Evolutionary conservation across 2,113 vertebrate species (phyloP).

Genomic region (Strix aluco): DNA sequence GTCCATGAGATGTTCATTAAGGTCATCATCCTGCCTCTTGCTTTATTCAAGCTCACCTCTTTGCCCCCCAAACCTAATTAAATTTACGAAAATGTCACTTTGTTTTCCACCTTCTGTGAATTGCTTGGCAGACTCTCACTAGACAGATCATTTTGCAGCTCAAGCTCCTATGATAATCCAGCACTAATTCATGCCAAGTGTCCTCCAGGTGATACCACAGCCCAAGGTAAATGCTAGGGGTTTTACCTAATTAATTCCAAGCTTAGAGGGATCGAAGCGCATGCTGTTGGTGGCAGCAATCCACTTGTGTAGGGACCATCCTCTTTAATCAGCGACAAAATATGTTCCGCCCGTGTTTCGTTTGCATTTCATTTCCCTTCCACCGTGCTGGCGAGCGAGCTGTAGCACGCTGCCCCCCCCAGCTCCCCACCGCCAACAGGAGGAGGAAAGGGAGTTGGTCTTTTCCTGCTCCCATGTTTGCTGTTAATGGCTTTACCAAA

Average conservation of each 20-base stretch:
- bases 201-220: constrained; percentile 46
- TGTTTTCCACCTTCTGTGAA: not conserved
- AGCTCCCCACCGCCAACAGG: not conserved
- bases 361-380: not conserved
- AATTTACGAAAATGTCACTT: not conserved
- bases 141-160: not conserved
- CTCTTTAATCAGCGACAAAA: constrained; percentile 3
- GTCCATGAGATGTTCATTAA: not conserved
- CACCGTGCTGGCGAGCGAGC: not conserved
- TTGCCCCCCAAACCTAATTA: not conserved
- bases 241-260: constrained; percentile 35
- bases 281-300: not conserved
- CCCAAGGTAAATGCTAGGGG: not conserved
- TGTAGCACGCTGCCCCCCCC: not conserved
- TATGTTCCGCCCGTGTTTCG: not conserved
- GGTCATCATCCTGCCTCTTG: not conserved
- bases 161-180: not conserved
- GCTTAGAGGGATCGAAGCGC: not conserved
- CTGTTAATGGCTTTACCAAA: not conserved
- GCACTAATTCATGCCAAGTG: not conserved
- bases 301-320: not conserved
- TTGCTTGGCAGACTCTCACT: not conserved
- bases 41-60: not conserved
- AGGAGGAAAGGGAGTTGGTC: not conserved
- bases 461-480: not conserved